Evolutionary conservation across 2,113 vertebrate genomes (phyloP).

Genomic region (Australoheros scitulus): DNA sequence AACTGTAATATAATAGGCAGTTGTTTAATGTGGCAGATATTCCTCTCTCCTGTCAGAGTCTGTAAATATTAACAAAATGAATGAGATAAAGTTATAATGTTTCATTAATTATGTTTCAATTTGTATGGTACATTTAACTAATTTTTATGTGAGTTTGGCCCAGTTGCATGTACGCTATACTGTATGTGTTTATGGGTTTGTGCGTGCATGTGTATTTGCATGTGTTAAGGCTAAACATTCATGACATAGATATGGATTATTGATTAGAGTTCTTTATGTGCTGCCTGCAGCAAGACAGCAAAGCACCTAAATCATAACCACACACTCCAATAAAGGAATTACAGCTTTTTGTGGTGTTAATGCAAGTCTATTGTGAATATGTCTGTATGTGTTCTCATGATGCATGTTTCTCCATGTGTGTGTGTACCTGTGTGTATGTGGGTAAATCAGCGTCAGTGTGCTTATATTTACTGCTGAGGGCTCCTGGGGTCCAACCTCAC

Average conservation of each 20-base stretch:
- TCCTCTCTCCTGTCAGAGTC: no score
- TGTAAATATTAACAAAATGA: no score
- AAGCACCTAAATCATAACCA: constrained; percentile 55
- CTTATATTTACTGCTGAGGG: constrained; percentile 64
- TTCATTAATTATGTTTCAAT: neutral
- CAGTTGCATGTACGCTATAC: constrained; percentile 12
- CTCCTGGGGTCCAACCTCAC: constrained; percentile 49
- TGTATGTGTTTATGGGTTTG: neutral
- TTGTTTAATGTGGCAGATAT: no score
- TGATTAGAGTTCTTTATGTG: constrained; percentile 73
- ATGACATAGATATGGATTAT: constrained; percentile 72
- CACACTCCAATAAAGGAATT: constrained; percentile 34
- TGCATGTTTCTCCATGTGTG: constrained; percentile 26
- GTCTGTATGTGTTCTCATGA: constrained; percentile 21
- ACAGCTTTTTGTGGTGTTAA: constrained; percentile 31
- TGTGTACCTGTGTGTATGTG: constrained; percentile 17
- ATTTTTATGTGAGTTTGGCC: constrained; percentile 4
- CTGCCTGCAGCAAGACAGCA: constrained; percentile 42
- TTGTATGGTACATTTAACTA: neutral
- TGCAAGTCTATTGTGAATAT: constrained; percentile 35
- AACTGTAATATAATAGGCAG: no score
- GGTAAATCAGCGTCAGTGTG: constrained; percentile 52
- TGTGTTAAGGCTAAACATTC: constrained; percentile 22
- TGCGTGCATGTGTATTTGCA: neutral
- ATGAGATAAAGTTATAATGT: neutral